Evolutionary conservation across 1,140 invertebrate species (phyloP), one percentile per base, ranked within the genome.

Genomic region (Aphaenogaster ashmeadi): DNA sequence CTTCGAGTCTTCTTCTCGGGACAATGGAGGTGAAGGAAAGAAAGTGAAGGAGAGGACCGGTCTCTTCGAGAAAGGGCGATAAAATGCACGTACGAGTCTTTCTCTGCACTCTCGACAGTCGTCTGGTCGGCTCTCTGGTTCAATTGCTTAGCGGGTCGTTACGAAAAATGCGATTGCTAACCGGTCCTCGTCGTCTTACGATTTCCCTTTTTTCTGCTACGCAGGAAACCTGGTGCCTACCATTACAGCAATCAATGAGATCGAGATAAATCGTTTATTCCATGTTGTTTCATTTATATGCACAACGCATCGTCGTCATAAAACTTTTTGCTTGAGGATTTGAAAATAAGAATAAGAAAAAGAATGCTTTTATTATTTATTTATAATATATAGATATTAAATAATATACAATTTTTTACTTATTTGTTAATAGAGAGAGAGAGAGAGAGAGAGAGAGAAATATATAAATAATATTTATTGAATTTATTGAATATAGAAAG

Each of bases 91-190:
- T 21, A 13, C 52, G 67, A 36, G 33, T 83, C 38, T 44, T 69
- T 81, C 64, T 71, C 47, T 47, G 21, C 21, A 15, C 21, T 83
- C 38, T 72, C 38, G 21, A 44, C 64, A 83, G 38, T 74, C 67
- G 62, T 47, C 27, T 21, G 21, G 36, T 56, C n/a, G n/a, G 47
- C 27, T 64, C 84, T 64, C 33, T 44, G 50, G 41, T 56, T 75
- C 69, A 60, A 75, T 85, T 85, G 69, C 71, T 33, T 62, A 58
- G 54, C 27, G 44, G 6, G n/a, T 7, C 38, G 27, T 75, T 71
- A 38, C 50, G n/a, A 78, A 79, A 85, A 85, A 77, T 58, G 71
- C 44, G 41, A 74, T 33, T 47, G 38, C 54, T 74, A 74, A 85
- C 72, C 72, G 54, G 72, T 74, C 81, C 69, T 85, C 9, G 78